Evolutionary conservation across 2,888 invertebrate species (phyloP), one percentile per base, ranked within the genome.

Genomic region (Platycheirus albimanus): DNA sequence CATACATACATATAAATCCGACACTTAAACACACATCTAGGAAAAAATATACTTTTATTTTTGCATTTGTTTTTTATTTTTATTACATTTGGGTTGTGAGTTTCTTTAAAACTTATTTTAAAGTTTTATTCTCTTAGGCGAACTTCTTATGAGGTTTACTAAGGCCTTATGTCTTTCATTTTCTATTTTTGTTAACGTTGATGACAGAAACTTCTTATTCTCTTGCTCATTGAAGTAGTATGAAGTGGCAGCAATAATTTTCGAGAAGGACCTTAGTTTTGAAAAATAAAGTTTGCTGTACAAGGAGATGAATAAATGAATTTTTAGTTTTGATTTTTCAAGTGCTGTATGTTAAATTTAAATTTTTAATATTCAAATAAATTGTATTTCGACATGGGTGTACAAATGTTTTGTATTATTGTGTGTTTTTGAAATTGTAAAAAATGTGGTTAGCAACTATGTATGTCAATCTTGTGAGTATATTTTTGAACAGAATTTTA

Each of bases 1-100:
- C 41, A 54, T 74, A 79, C 38, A 47, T 67, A 79, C 61, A 66
- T 51, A 63, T 49, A 75, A 79, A 61, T 67, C 54, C 45, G 75
- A 81, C 81, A 81, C 56, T 64, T 52, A 67, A 76, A 67, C 47
- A 76, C 47, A 76, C 64, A 76, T 45, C 64, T 80, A 75, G 56
- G 67, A 43, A 69, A n/a, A 83, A 83, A 83, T 83, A 83, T 83
- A 83, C 83, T 83, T 83, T 74, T 69, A 83, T 83, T 78, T 83
- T 78, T 83, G 83, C 83, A 69, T 51, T 38, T 58, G 47, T 72
- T 28, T 24, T 13, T 8, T 8, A 8, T 54, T 63, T 52, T 54
- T 63, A 69, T 81, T 81, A 81, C 81, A 72, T 81, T 76, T 75
- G 19, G 38, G 41, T 54, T 69, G 30, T 54, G 24, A 43, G 41